Evolutionary conservation across 2,113 vertebrate genomes (phyloP), one percentile per base, ranked within the genome.

Genomic region (Pipra filicauda): DNA sequence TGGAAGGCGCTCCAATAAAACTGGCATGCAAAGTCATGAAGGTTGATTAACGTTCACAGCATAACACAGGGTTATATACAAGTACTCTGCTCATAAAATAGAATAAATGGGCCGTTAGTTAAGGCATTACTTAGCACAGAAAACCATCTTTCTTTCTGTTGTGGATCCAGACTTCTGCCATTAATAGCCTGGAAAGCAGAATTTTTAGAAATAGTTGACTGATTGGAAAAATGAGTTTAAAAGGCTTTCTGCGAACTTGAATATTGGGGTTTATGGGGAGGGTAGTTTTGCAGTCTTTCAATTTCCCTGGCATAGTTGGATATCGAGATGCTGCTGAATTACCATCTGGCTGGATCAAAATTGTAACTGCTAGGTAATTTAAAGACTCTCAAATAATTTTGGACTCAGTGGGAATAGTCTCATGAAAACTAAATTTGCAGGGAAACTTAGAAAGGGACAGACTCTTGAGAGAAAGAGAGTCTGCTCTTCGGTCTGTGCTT

Each of bases 21-120:
- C 52, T 46, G 79, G 64, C 43, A 16, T 84, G 64, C 33, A 41
- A 74, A 92, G 48, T 67, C 65, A 9, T 78, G 79, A 52, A 77
- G 55, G 72, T 67, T 80, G 72, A 71, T 95, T 93, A 89, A 76
- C 76, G 92, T 81, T 91, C 72, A 67, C 49, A 83, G 41, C 64
- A 33, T 66, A 92, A 79, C 59, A 83, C 22, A 43, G 51, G 19
- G 10, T 80, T 88, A n/a, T 51, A 73, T 73, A 85, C 46, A 77
- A 81, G 57, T 71, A 33, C 64, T 67, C 43, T 84, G 51, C 72
- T 96, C 43, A 66, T 94, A 80, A 96, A 94, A 26, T 44, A 55
- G 76, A 77, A 74, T 87, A 91, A 95, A 80, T 35, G 23, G 19
- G 15, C 64, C 2, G 0, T 76, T 88, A 57, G 48, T 73, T 73